Conservation (phyloP, 2,797 vertebrate genomes). For the Prionace glauca region DNA sequence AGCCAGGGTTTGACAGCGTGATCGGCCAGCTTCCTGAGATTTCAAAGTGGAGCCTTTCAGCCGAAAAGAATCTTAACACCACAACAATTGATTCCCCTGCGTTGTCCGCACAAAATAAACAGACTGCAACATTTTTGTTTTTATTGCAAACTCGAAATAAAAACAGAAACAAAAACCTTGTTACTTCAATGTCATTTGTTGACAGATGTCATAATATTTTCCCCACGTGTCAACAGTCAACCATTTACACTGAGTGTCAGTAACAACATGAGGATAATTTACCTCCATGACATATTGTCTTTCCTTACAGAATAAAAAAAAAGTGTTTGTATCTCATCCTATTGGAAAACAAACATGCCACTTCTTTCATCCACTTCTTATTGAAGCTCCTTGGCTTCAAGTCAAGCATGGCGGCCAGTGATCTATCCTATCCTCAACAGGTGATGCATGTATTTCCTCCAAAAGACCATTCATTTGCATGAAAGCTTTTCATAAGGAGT, state of each 20-base stretch:
- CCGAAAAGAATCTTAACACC: constrained; percentile 5
- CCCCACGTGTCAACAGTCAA: constrained; percentile 12
- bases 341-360: not conserved
- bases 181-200: constrained; percentile 29
- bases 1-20: not conserved
- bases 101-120: not conserved
- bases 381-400: not conserved
- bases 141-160: not conserved
- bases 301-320: constrained; percentile 30
- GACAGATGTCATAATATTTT: constrained; percentile 37
- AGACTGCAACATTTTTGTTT: not conserved
- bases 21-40: not conserved
- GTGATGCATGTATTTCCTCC: constrained; percentile 7
- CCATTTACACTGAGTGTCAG: constrained; percentile 31
- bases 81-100: not conserved
- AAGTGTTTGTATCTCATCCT: not conserved
- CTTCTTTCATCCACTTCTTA: constrained; percentile 7
- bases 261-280: constrained; percentile 35
- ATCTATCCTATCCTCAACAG: constrained; percentile 6
- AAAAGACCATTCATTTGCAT: constrained; percentile 27
- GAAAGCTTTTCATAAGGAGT: not conserved
- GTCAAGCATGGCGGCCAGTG: not conserved
- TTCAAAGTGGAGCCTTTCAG: not conserved
- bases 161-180: constrained; percentile 1
- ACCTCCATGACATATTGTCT: not conserved